Evolutionary conservation across 2,797 vertebrate species (phyloP).

Genomic region (Anniella stebbinsi): DNA sequence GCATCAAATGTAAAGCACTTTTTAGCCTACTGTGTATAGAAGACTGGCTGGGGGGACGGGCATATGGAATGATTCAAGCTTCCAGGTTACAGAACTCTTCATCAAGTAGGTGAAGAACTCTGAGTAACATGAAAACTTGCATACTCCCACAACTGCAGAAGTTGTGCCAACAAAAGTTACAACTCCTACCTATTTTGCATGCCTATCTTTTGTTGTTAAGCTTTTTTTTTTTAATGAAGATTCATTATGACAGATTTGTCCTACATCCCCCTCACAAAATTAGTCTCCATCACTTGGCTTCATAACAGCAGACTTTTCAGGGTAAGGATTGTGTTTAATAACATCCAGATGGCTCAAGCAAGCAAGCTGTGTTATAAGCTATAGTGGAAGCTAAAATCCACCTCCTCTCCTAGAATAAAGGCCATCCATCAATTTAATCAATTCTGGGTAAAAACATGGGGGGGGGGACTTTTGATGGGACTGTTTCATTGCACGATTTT

Average conservation of each 20-base stretch:
- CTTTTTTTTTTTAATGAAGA: not conserved
- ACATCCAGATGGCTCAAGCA: slow-evolving; percentile 1
- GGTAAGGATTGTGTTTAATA: not conserved
- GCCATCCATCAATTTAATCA: not conserved
- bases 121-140: not conserved
- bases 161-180: not conserved
- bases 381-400: not conserved
- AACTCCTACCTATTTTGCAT: not conserved
- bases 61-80: not conserved
- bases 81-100: not conserved
- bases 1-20: not conserved
- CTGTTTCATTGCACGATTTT: slow-evolving; percentile 60
- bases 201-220: not conserved
- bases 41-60: too few relatives aligned
- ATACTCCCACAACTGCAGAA: not conserved
- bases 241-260: not conserved
- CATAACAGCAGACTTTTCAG: not conserved
- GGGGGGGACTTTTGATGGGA: slow-evolving; percentile 46
- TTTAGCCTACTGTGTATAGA: not conserved
- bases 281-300: not conserved
- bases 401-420: not conserved
- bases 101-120: not conserved
- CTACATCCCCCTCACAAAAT: not conserved
- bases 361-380: not conserved
- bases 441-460: not conserved